phyloP scores from a whole-genome alignment of 2,888 invertebrate genomes.

The Eupithecia subfuscata region DNA sequence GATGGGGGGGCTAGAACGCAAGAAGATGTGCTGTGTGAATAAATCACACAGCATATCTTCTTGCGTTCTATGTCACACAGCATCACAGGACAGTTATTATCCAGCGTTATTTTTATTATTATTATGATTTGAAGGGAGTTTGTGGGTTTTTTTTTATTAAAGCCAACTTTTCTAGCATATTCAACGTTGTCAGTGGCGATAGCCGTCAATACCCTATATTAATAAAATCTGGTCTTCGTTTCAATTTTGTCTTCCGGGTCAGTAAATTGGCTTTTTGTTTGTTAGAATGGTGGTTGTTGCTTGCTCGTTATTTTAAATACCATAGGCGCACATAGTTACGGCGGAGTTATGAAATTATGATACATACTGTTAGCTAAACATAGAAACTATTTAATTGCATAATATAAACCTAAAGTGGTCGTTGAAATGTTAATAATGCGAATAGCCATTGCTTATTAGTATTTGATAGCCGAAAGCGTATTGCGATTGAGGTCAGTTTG shows the following conservation, averaged over 20 bases:
- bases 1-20: too few species aligned
- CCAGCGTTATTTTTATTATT: too few species aligned
- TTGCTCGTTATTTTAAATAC: background rate
- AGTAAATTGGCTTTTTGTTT: background rate
- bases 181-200: too few species aligned
- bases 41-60: too few species aligned
- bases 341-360: background rate
- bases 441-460: background rate
- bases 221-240: background rate
- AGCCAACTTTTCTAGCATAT: too few species aligned
- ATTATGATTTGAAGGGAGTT: too few species aligned
- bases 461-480: background rate
- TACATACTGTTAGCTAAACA: conserved; percentile 1
- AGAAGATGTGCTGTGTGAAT: too few species aligned
- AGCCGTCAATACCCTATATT: too few species aligned
- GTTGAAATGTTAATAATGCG: conserved; percentile 1
- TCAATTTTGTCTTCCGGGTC: background rate
- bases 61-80: too few species aligned
- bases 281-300: background rate
- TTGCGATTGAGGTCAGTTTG: background rate
- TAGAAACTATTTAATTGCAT: conserved; percentile 1
- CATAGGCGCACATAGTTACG: background rate
- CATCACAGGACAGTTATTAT: too few species aligned
- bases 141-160: too few species aligned
- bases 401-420: background rate